These are phyloP conservation scores for Erythrocebus patas DNA, from an alignment of 2,113 vertebrate species.

Conservation along the genomic window DNA sequence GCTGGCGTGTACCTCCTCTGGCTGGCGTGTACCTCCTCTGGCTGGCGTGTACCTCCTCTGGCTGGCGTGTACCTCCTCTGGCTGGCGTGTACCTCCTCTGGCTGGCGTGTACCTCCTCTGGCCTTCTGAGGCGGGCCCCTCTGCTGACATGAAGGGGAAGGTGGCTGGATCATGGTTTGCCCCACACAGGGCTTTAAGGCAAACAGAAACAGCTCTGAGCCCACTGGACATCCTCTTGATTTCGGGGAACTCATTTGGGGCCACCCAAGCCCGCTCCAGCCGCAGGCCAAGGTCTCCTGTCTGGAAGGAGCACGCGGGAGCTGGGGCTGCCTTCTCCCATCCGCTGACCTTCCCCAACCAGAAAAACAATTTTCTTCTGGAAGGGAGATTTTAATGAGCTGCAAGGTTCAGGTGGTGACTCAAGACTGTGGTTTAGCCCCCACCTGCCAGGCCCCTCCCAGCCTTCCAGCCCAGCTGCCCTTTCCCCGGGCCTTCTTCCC, in stretches of 20 bases:
- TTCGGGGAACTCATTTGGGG: background rate
- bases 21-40: too few species aligned
- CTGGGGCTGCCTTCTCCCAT: background rate
- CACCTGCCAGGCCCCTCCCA: too few species aligned
- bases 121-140: rapidly evolving
- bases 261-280: background rate
- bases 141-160: rapidly evolving
- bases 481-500: background rate
- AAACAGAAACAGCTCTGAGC: background rate
- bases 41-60: too few species aligned
- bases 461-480: too few species aligned
- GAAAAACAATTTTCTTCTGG: background rate
- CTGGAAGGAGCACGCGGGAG: background rate
- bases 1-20: too few species aligned
- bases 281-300: background rate
- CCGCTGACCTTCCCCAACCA: background rate
- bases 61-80: too few species aligned
- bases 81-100: too few species aligned
- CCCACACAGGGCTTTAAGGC: too few species aligned
- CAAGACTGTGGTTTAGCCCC: too few species aligned
- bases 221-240: too few species aligned
- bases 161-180: rapidly evolving
- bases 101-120: too few species aligned
- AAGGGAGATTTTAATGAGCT: background rate
- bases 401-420: background rate